Evolutionary conservation across 2,797 vertebrate genomes (phyloP).

Genomic region (Argentina silus): DNA sequence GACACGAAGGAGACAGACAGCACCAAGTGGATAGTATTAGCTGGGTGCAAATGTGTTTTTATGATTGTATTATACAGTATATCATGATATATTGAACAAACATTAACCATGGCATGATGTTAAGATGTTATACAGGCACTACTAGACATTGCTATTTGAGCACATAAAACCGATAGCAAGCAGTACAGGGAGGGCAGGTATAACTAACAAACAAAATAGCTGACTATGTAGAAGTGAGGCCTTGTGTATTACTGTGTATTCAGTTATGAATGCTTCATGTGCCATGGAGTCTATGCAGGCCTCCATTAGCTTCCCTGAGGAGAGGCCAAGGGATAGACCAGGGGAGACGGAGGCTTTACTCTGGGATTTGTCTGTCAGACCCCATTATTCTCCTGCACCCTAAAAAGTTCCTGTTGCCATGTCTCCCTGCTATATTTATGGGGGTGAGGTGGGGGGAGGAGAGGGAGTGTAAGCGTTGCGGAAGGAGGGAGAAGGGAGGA

Average conservation of each 20-base stretch:
- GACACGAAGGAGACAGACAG: background rate
- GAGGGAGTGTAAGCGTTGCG: constrained; percentile 26
- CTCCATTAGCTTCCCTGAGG: constrained; percentile 42
- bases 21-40: background rate
- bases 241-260: background rate
- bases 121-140: too few species aligned
- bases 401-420: constrained; percentile 62
- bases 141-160: too few species aligned
- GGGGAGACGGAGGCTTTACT: constrained; percentile 55
- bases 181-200: too few species aligned
- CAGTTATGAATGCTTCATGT: constrained; percentile 44
- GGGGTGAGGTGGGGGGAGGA: constrained; percentile 36
- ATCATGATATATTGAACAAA: too few species aligned
- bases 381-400: constrained; percentile 61
- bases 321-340: constrained; percentile 24
- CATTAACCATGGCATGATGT: too few species aligned
- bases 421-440: constrained; percentile 57
- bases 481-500: constrained; percentile 38
- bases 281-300: constrained; percentile 43
- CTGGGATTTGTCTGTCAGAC: constrained; percentile 73
- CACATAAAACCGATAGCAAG: too few species aligned
- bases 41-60: too few species aligned
- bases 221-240: too few species aligned
- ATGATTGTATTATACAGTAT: too few species aligned
- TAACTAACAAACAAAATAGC: too few species aligned